These are phyloP conservation scores for Hemaris fuciformis DNA, from an alignment of 2,888 invertebrate genomes.

Conservation along the genomic window DNA sequence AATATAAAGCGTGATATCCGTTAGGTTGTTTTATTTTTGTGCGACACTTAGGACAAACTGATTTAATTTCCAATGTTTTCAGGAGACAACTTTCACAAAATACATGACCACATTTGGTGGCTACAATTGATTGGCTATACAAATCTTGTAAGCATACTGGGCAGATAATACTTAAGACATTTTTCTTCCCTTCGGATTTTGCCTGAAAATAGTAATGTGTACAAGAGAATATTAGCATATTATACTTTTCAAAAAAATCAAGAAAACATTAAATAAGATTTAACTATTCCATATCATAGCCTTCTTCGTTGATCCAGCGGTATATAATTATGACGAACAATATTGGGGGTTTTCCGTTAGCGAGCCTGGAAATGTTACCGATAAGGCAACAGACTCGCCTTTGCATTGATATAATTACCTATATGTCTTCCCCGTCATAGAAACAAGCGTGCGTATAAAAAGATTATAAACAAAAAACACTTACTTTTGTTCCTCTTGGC, in stretches of 20 bases:
- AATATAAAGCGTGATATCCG: constrained; percentile 39
- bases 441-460: not conserved
- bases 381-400: too few species aligned
- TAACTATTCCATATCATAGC: too few species aligned
- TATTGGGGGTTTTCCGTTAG: too few species aligned
- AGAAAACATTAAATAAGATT: too few species aligned
- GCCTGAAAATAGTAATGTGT: constrained; percentile 25
- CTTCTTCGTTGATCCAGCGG: too few species aligned
- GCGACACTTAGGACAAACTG: constrained; percentile 45
- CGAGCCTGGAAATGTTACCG: too few species aligned
- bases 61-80: constrained; percentile 33
- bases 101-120: constrained; percentile 51
- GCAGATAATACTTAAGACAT: constrained; percentile 39
- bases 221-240: not conserved
- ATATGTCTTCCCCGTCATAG: too few species aligned
- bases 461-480: not conserved
- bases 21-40: constrained; percentile 28
- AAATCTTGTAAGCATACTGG: constrained; percentile 49
- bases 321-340: too few species aligned
- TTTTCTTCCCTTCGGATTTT: constrained; percentile 28
- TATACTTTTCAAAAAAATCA: too few species aligned
- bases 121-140: constrained; percentile 34
- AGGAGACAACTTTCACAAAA: constrained; percentile 46
- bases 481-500: not conserved
- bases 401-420: too few species aligned